Base-by-base conservation (phyloP, 2,888 invertebrate genomes). In the Byasa hedistus region DNA sequence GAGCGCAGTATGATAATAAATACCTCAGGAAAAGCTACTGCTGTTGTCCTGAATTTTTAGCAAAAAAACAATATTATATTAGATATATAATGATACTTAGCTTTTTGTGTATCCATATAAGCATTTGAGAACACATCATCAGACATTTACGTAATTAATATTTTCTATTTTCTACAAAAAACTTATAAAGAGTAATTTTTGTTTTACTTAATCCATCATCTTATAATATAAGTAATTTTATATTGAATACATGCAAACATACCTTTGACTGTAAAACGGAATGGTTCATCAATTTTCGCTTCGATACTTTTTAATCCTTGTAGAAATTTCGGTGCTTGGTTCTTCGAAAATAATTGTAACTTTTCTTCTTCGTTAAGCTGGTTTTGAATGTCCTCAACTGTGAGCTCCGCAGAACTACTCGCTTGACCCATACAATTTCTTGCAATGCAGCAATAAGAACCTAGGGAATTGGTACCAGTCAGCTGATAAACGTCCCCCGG, bases 401-500 rank as follows among this genome's bases (percentile, higher is more conserved):
- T 97, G 39, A 98, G 89, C 75, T 97, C 96, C 0, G 98, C 97
- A 0, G 95, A 95, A 79, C 97, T 97, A 76, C 94, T 95, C 0
- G 96, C 95, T 84, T 96, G 96, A 0, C 97, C 98, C 97, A 98
- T 98, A 79, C 97, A 97, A 82, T 98, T 98, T 73, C 92, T 94
- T 0, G 98, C 97, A 61, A 97, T 95, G 81, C 97, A 98, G 76
- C 97, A 97, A 78, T 98, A 98, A 0, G 96, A 96, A 3, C 97
- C 96, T 62, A 97, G 87, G 0, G 97, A 97, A 83, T 97, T 98
- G 2, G 96, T 96, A 17, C 98, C 98, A 0, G 97, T 97, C 21
- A 98, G 89, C 81, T 97, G 97, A 84, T 98, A 98, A 8, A 98
- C 97, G 83, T 98, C 98, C 12, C 98, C 98, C 0, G 98, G 97